A percentile compares a stretch with the other conserved stretches of the same genome.
phyloP scores from a whole-genome alignment of 2,113 vertebrate genomes.

The Falcunculus frontatus region DNA sequence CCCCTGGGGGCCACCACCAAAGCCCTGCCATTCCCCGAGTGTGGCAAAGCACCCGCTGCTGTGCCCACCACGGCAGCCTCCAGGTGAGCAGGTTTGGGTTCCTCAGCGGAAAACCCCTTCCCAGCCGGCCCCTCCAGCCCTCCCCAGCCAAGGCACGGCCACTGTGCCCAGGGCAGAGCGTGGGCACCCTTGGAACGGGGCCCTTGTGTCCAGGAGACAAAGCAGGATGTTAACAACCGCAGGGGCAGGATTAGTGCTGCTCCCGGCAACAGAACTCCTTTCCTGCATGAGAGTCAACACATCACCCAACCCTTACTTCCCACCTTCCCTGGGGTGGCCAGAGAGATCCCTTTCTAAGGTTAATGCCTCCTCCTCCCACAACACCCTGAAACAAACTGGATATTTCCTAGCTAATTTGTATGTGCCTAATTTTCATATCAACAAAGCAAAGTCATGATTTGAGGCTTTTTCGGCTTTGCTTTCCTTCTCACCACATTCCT shows the following conservation, averaged over 20 bases:
- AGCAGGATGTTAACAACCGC: background rate
- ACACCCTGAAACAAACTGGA: slow-evolving; percentile 2
- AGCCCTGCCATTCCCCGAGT: background rate
- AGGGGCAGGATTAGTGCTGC: slow-evolving; percentile 22
- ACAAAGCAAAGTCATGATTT: background rate
- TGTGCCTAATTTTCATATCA: slow-evolving; percentile 46
- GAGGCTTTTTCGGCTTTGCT: background rate
- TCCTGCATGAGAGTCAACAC: slow-evolving; percentile 70
- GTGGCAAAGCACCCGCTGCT: accelerated
- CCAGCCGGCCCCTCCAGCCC: background rate
- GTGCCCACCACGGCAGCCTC: background rate
- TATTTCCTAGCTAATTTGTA: slow-evolving; percentile 61
- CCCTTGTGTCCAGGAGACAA: background rate
- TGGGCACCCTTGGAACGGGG: accelerated
- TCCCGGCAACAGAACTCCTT: slow-evolving; percentile 41
- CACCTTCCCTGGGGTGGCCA: slow-evolving; percentile 46
- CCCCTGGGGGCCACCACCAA: background rate
- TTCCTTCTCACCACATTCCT: background rate
- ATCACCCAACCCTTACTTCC: slow-evolving; percentile 64
- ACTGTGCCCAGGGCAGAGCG: background rate
- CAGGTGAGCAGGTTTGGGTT: background rate
- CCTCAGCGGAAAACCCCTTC: background rate
- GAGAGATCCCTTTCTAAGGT: slow-evolving; percentile 42
- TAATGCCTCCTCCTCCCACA: background rate
- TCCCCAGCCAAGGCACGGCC: background rate